Base-by-base conservation (phyloP, 2,888 invertebrate species). In the Thyatira batis region DNA sequence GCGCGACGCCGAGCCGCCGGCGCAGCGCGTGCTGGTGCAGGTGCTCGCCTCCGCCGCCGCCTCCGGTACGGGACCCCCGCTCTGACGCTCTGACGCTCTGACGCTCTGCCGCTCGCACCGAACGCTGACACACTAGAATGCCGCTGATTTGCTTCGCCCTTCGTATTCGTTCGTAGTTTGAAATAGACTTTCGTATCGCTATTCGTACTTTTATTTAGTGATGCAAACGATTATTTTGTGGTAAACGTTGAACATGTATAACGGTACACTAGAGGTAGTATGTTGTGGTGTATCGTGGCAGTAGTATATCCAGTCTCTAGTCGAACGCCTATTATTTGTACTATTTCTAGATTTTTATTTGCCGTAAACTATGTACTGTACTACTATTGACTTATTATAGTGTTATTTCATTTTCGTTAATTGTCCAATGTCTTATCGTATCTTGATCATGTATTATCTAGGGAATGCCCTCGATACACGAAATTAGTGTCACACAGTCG, bases 1-100 rank as follows among this genome's bases (percentile, higher is more conserved):
- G 64, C 73, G 70, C 58, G 74, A 67, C 61, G 73, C 73, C 44
- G 49, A n/a, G 44, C n/a, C 54, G 44, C 45, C 27, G 13, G 11
- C 50, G 45, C 49, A 53, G 50, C 52, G 23, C 55, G 17, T 39
- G 20, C 33, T n/a, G n/a, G n/a, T n/a, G 39, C 20, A 10, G 39
- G 43, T 28, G 43, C 33, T 13, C 33, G 33, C 17, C 33, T 43
- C 54, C 20, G 55, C 56, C 54, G 49, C 57, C 21, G 27, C 55
- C 54, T 25, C 45, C 50, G 43, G 52, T 45, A 10, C 44, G 17
- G 8, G 50, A 49, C 55, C 43, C 57, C 53, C 60, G 67, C 63
- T 59, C 58, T 52, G 54, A 57, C 51, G 57, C 51, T n/a, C 51
- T 60, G 2, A 30, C 30, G 11, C 2, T 2, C 30, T n/a, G n/a